A percentile compares a stretch with the other conserved stretches of the same genome.
Evolutionary conservation across 2,888 invertebrate genomes (phyloP).

Genomic region (Cataglyphis altisquamis): DNA sequence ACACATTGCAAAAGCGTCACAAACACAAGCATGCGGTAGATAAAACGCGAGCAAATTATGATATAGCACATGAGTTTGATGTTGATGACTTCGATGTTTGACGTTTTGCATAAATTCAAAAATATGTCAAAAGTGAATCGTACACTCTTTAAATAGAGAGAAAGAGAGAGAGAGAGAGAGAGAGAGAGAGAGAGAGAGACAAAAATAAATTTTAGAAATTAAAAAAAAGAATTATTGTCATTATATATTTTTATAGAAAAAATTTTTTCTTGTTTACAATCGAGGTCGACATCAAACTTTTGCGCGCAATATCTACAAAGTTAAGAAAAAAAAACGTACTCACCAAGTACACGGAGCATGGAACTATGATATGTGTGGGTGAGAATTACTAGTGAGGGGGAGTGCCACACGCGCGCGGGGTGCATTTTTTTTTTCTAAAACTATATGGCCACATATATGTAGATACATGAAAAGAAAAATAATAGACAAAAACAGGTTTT

Average conservation of each 20-base stretch:
- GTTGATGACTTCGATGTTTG: constrained; percentile 7
- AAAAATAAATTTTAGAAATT: neutral
- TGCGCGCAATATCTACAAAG: constrained; percentile 59
- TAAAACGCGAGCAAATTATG: constrained; percentile 49
- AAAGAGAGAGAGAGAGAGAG: no score
- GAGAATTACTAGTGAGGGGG: constrained; percentile 77
- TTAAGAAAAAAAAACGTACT: constrained; percentile 81
- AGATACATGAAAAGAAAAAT: constrained; percentile 53
- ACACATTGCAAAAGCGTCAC: constrained; percentile 65
- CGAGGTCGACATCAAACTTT: constrained; percentile 50
- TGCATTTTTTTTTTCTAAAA: constrained; percentile 79
- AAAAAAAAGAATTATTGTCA: neutral
- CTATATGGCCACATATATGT: constrained; percentile 65
- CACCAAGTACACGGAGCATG: constrained; percentile 80
- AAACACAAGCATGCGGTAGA: constrained; percentile 62
- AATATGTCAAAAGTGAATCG: neutral
- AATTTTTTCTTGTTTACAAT: neutral
- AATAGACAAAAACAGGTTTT: constrained; percentile 60
- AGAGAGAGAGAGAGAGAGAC: no score
- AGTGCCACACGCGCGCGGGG: constrained; percentile 77
- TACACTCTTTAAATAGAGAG: neutral
- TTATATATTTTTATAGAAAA: neutral
- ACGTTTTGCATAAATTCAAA: neutral
- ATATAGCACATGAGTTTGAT: constrained; percentile 48
- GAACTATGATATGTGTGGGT: constrained; percentile 80